Evolutionary conservation across 1,140 invertebrate species (phyloP).

Genomic region (Nylanderia fulva): DNA sequence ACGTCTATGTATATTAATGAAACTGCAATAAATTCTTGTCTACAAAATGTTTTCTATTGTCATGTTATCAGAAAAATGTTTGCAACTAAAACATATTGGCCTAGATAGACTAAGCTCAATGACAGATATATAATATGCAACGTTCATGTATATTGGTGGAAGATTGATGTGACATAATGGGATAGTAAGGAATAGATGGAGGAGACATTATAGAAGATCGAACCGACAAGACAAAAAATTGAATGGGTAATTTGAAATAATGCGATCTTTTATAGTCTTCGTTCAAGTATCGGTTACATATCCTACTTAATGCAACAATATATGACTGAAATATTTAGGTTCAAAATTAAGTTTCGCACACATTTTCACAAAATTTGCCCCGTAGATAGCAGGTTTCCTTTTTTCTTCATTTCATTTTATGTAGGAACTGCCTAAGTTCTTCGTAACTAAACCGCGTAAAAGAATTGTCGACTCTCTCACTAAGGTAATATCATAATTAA

Average conservation of each 20-base stretch:
- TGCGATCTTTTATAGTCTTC: background rate
- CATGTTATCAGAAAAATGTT: background rate
- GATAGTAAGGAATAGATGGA: background rate
- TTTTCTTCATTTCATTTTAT: conserved; percentile 22
- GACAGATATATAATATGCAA: no score
- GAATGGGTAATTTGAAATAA: background rate
- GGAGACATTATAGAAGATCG: background rate
- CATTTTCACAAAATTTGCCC: background rate
- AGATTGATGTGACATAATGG: background rate
- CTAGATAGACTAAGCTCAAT: no score
- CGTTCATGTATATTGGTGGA: no score
- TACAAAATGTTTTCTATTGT: no score
- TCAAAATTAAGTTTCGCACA: background rate
- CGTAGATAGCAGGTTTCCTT: background rate
- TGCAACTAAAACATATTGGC: no score
- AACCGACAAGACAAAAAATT: background rate
- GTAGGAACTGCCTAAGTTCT: background rate
- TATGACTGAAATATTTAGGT: background rate
- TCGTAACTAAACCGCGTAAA: conserved; percentile 12
- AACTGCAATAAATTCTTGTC: no score
- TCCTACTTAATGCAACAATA: background rate
- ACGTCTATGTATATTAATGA: background rate
- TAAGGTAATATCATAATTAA: conserved; percentile 50
- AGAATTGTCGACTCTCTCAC: background rate
- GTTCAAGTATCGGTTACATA: background rate